Percentiles rank a stretch among this genome's conserved stretches.
Conservation (phyloP, 1,140 invertebrate genomes). For the Hormaphis cornu region DNA sequence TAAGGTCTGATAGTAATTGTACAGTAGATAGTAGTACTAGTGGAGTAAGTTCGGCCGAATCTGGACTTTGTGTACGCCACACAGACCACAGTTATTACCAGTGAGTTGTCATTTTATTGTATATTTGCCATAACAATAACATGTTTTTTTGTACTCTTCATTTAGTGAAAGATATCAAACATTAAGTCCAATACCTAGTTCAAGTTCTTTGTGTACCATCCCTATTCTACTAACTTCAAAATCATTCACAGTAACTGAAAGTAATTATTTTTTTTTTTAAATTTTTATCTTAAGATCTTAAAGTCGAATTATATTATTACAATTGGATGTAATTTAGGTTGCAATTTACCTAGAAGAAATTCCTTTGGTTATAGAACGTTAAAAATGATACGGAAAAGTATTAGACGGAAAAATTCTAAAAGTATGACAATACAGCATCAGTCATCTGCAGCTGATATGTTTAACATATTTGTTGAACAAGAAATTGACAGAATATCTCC, state of each 20-base stretch:
- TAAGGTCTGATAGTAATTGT: conserved; percentile 41
- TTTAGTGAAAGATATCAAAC: conserved; percentile 45
- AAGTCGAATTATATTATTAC: too few species aligned
- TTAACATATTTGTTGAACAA: conserved; percentile 35
- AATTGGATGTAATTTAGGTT: conserved; percentile 11
- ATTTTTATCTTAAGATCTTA: not conserved
- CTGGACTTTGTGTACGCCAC: conserved; percentile 38
- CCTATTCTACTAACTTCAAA: conserved; percentile 40
- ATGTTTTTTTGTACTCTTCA: not conserved
- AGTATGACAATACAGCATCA: conserved; percentile 44
- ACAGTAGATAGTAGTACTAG: conserved; percentile 65
- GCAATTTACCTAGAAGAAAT: conserved; percentile 34
- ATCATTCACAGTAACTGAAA: conserved; percentile 42
- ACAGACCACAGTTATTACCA: conserved; percentile 17
- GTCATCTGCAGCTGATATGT: conserved; percentile 34
- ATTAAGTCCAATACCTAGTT: conserved; percentile 72
- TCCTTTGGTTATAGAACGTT: conserved; percentile 68
- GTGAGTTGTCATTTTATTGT: not conserved
- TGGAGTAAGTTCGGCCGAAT: conserved; percentile 68
- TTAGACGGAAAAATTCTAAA: conserved; percentile 42
- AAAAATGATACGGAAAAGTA: conserved; percentile 43
- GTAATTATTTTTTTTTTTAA: not conserved
- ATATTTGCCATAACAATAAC: not conserved
- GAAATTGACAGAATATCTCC: conserved; percentile 37
- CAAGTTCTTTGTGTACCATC: conserved; percentile 43